Conservation (phyloP, 2,113 vertebrate species). For the Pterocles orientalis region DNA sequence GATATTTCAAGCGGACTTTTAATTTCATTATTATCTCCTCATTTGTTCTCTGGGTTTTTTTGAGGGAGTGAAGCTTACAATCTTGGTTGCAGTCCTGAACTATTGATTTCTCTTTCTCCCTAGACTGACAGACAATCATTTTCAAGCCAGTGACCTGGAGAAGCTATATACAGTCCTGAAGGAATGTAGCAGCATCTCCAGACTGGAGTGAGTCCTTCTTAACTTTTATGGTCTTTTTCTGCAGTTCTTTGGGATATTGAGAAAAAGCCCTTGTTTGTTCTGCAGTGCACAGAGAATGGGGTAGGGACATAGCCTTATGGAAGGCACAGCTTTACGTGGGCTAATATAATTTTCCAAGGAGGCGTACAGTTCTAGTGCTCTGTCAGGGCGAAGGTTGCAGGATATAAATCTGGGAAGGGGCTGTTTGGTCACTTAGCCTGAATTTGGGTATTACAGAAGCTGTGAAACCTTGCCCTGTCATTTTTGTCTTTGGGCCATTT, state of each 20-base stretch:
- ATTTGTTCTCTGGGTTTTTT: neutral
- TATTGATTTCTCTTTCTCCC: neutral
- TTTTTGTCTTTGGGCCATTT: neutral
- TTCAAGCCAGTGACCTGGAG: conserved; percentile 63
- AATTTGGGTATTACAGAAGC: neutral
- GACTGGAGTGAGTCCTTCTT: conserved; percentile 77
- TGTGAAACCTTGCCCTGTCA: neutral
- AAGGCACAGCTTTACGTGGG: neutral
- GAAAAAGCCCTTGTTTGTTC: neutral
- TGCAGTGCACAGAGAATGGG: neutral
- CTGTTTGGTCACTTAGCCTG: neutral
- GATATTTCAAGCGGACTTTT: neutral
- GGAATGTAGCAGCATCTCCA: conserved; percentile 49
- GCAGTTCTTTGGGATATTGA: neutral
- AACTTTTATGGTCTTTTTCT: neutral
- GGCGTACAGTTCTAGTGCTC: neutral
- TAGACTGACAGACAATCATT: conserved; percentile 75
- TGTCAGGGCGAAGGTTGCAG: neutral
- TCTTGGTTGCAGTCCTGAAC: neutral
- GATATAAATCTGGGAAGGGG: neutral
- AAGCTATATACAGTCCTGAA: conserved; percentile 69
- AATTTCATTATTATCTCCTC: neutral
- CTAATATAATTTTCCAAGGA: neutral
- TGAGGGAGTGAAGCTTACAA: neutral
- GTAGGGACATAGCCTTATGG: neutral